These are phyloP conservation scores for Vipera ursinii DNA, from an alignment of 2,797 vertebrate species.

Conservation along the genomic window DNA sequence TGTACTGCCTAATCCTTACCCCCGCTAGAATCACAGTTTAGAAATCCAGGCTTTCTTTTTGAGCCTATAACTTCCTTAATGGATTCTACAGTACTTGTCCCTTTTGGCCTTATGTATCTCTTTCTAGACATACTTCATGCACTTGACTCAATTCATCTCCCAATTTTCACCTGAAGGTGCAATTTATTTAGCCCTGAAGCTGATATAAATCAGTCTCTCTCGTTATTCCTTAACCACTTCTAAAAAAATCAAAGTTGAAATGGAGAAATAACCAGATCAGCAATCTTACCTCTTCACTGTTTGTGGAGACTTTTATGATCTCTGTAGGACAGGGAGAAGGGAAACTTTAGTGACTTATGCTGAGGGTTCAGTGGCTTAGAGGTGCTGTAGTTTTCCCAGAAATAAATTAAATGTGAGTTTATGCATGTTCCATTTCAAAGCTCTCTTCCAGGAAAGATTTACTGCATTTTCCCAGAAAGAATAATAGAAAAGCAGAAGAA, in stretches of 20 bases:
- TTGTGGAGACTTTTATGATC: background rate
- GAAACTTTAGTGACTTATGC: background rate
- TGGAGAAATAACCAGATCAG: background rate
- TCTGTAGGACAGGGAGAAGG: background rate
- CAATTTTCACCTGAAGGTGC: background rate
- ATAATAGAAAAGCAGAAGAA: conserved; percentile 8
- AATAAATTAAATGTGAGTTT: background rate
- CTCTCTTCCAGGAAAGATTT: background rate
- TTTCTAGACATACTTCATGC: background rate
- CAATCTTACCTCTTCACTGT: background rate
- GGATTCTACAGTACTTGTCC: background rate
- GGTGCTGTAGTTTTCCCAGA: background rate
- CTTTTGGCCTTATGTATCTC: background rate
- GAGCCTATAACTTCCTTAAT: background rate
- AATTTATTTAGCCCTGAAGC: background rate
- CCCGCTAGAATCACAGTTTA: background rate
- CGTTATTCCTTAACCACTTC: background rate
- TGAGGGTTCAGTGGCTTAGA: background rate
- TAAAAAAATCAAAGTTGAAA: background rate
- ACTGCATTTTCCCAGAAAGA: conserved; percentile 21
- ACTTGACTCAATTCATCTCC: background rate
- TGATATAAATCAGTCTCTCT: background rate
- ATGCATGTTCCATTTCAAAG: background rate
- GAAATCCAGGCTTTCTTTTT: background rate
- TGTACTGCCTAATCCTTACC: background rate